Evolutionary conservation across 35 echinoderm and acorn worm genomes (phyloP).

Genomic region (Anneissia japonica): DNA sequence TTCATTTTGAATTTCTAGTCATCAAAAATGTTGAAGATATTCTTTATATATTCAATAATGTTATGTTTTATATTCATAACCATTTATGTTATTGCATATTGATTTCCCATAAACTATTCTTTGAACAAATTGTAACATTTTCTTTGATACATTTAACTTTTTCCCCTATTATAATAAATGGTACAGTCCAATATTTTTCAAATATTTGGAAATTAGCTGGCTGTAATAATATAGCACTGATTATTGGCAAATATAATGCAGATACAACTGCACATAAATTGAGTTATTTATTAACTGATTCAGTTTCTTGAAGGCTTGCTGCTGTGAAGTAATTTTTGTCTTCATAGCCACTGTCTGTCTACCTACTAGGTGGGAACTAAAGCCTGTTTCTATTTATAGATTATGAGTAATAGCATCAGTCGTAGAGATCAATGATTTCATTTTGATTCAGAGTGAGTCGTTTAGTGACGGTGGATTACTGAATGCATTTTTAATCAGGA

Average conservation of each 20-base stretch:
- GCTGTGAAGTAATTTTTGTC: not conserved
- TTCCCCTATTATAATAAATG: not conserved
- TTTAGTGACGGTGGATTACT: not conserved
- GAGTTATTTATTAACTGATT: not conserved
- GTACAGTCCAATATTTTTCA: not conserved
- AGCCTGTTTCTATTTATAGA: not conserved
- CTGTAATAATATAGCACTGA: not conserved
- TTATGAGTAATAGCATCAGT: not conserved
- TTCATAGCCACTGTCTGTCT: not conserved
- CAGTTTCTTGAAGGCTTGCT: not conserved
- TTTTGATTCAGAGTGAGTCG: not conserved
- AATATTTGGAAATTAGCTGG: not conserved
- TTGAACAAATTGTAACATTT: no score
- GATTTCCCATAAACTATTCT: no score
- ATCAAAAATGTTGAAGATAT: no score
- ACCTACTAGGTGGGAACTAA: not conserved
- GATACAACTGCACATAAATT: not conserved
- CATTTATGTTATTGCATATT: no score
- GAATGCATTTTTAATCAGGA: no score
- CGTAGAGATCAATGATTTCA: not conserved
- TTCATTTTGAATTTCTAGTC: no score
- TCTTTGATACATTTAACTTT: no score
- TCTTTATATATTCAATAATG: no score
- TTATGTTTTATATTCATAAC: no score
- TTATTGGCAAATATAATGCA: not conserved